Conservation (phyloP, 2,888 invertebrate species). For the Aromia moschata region DNA sequence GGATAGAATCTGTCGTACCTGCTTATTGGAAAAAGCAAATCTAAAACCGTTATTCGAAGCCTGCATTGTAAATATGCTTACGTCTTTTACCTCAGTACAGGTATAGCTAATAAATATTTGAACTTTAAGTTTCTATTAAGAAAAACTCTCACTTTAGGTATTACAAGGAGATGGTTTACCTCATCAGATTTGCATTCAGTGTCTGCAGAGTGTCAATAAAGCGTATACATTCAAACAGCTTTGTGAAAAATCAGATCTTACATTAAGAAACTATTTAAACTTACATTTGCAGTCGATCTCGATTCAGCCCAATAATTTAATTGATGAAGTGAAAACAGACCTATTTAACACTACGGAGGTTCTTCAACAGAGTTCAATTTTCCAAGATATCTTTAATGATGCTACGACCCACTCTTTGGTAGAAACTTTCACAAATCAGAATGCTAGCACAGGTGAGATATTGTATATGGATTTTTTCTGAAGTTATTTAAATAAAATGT, state of each 20-base stretch:
- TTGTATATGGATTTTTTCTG: neutral
- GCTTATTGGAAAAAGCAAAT: slow-evolving; percentile 58
- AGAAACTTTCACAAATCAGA: slow-evolving; percentile 57
- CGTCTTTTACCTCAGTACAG: slow-evolving; percentile 60
- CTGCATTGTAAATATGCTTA: slow-evolving; percentile 60
- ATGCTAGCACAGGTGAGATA: slow-evolving; percentile 51
- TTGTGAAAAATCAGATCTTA: slow-evolving; percentile 60
- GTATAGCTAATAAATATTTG: slow-evolving; percentile 40
- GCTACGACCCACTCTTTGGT: slow-evolving; percentile 56
- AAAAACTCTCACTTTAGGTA: slow-evolving; percentile 48
- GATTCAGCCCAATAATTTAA: slow-evolving; percentile 45
- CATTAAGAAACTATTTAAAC: slow-evolving; percentile 56
- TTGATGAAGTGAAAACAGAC: slow-evolving; percentile 53
- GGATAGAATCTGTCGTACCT: slow-evolving; percentile 60
- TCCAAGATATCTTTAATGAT: slow-evolving; percentile 60
- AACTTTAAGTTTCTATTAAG: neutral
- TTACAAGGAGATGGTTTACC: slow-evolving; percentile 61
- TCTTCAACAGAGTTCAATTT: slow-evolving; percentile 57
- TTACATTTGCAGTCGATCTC: slow-evolving; percentile 49
- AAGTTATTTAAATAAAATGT: slow-evolving; percentile 1
- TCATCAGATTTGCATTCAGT: slow-evolving; percentile 59
- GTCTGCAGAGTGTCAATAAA: slow-evolving; percentile 57
- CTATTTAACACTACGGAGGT: slow-evolving; percentile 56
- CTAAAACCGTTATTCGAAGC: slow-evolving; percentile 59
- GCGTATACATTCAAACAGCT: slow-evolving; percentile 59